Evolutionary conservation across 2,888 invertebrate species (phyloP).

Genomic region (Achlya flavicornis): DNA sequence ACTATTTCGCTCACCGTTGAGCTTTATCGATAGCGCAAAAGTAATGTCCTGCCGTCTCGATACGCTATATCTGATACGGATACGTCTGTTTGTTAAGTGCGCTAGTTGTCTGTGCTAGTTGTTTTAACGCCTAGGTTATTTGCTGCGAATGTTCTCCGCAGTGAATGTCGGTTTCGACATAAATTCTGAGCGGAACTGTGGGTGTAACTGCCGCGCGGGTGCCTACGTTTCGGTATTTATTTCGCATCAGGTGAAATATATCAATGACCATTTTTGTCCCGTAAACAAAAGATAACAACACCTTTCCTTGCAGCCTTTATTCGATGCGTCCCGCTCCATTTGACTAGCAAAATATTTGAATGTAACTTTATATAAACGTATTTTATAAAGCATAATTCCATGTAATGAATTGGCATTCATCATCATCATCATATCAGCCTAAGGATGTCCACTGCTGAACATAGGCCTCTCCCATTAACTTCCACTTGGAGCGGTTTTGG

Average conservation of each 20-base stretch:
- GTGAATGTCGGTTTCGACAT: slow-evolving; percentile 80
- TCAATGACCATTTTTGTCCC: slow-evolving; percentile 57
- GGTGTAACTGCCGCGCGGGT: slow-evolving; percentile 78
- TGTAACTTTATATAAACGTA: background rate
- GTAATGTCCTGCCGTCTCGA: slow-evolving; percentile 80
- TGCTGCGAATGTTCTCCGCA: slow-evolving; percentile 75
- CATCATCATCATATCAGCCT: no score
- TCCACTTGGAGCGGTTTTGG: no score
- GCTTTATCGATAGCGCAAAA: slow-evolving; percentile 82
- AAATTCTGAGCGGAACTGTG: slow-evolving; percentile 80
- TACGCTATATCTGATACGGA: slow-evolving; percentile 81
- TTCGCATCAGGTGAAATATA: slow-evolving; percentile 68
- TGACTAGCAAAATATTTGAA: background rate
- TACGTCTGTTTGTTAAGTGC: slow-evolving; percentile 83
- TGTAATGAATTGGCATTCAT: no score
- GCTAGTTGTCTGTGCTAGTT: slow-evolving; percentile 78
- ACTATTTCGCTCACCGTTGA: slow-evolving; percentile 82
- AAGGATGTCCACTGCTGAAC: no score
- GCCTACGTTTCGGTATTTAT: slow-evolving; percentile 73
- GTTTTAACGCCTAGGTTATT: slow-evolving; percentile 83
- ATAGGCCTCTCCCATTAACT: no score
- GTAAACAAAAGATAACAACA: slow-evolving; percentile 48
- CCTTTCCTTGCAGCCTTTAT: slow-evolving; percentile 15
- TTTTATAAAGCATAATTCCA: background rate
- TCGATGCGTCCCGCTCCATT: background rate